Evolutionary conservation across 2,888 invertebrate genomes (phyloP).

Genomic region (Lucinisca nassula): DNA sequence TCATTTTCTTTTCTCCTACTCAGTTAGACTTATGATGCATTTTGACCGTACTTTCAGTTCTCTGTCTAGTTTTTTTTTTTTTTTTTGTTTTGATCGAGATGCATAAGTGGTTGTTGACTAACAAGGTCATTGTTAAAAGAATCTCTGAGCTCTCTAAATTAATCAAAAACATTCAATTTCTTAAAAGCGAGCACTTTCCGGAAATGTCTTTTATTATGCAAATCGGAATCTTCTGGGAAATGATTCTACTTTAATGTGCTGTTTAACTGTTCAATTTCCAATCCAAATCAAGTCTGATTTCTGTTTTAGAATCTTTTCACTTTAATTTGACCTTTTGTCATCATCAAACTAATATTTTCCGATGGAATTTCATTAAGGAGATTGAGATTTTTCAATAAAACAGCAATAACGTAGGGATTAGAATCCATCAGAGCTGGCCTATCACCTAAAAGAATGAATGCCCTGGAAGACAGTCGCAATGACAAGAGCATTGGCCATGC

Average conservation of each 20-base stretch:
- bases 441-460: not conserved
- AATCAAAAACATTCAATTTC: constrained; percentile 1
- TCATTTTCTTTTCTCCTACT: too few relatives aligned
- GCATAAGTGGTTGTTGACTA: too few relatives aligned
- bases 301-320: not conserved
- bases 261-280: not conserved
- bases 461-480: not conserved
- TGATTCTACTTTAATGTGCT: not conserved
- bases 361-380: not conserved
- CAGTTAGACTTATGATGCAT: too few relatives aligned
- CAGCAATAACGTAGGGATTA: not conserved
- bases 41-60: too few relatives aligned
- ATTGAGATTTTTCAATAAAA: constrained; percentile 14
- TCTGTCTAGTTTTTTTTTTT: too few relatives aligned
- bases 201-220: constrained; percentile 4
- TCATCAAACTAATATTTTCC: not conserved
- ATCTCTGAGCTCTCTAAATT: not conserved
- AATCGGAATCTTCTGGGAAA: not conserved
- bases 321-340: not conserved
- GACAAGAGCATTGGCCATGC: too few relatives aligned
- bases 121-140: too few relatives aligned
- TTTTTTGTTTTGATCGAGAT: too few relatives aligned
- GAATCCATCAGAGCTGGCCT: not conserved
- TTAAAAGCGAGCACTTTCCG: not conserved
- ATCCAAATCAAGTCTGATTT: not conserved